Conservation (phyloP, 2,888 invertebrate species). For the Harpalus rufipes region DNA sequence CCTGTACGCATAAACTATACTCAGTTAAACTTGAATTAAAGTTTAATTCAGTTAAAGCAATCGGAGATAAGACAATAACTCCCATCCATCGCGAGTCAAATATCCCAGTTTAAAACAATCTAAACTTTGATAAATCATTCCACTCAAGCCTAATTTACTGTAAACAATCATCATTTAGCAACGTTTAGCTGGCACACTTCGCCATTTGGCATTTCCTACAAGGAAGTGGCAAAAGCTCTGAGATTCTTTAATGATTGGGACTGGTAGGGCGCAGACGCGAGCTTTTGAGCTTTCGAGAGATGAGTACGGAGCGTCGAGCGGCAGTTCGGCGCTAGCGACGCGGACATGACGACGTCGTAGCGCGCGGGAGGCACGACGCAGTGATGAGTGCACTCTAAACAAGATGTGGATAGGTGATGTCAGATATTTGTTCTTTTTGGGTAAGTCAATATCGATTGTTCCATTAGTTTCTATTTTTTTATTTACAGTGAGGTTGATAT, state of each 20-base stretch:
- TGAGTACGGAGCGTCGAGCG: constrained; percentile 20
- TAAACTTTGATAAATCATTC: constrained; percentile 59
- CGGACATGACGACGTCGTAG: constrained; percentile 4
- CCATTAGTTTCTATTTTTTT: no score
- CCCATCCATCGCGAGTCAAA: constrained; percentile 53
- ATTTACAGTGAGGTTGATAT: no score
- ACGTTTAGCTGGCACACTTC: constrained; percentile 55
- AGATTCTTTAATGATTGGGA: constrained; percentile 60
- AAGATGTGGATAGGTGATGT: constrained; percentile 35
- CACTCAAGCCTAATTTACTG: constrained; percentile 60
- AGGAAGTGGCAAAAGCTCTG: constrained; percentile 57
- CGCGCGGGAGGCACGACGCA: neutral
- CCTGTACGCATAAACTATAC: constrained; percentile 32
- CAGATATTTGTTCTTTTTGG: constrained; percentile 28
- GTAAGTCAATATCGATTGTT: neutral
- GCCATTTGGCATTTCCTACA: constrained; percentile 53
- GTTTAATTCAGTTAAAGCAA: constrained; percentile 48
- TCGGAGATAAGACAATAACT: constrained; percentile 49
- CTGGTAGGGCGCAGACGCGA: constrained; percentile 26
- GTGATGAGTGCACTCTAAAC: constrained; percentile 15
- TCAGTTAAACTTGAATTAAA: constrained; percentile 32
- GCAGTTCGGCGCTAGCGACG: constrained; percentile 39
- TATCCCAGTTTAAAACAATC: constrained; percentile 61
- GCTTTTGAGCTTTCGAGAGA: neutral
- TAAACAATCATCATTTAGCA: constrained; percentile 63